A percentile compares a stretch with the other conserved stretches of the same genome.
These are phyloP conservation scores for Nyctalus aviator DNA, from an alignment of 2,797 vertebrate species.

Conservation along the genomic window DNA sequence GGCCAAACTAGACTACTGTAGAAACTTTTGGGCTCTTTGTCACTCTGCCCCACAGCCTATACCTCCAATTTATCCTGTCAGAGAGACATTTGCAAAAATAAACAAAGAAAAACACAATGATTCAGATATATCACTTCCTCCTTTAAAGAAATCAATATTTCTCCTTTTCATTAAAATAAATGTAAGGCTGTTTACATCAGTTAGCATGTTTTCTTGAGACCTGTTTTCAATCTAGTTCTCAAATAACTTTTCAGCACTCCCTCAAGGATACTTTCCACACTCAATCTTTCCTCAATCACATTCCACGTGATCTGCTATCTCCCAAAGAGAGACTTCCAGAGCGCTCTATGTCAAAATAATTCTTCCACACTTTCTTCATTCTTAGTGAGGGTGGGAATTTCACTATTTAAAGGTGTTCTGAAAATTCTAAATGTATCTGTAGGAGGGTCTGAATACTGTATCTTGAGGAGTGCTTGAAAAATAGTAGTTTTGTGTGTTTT, in stretches of 20 bases:
- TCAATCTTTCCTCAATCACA: neutral
- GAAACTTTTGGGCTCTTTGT: neutral
- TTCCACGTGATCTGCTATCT: neutral
- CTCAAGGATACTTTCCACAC: neutral
- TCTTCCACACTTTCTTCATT: neutral
- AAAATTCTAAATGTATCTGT: neutral
- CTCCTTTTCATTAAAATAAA: neutral
- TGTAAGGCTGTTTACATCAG: neutral
- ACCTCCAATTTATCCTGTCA: neutral
- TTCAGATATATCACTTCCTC: neutral
- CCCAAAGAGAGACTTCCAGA: neutral
- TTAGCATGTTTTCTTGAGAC: neutral
- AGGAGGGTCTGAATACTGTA: neutral
- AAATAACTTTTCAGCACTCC: neutral
- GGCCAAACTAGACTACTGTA: fast-evolving
- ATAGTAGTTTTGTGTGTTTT: neutral
- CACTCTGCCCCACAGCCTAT: too few relatives aligned
- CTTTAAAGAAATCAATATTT: neutral
- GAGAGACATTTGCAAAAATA: neutral
- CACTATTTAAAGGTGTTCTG: neutral
- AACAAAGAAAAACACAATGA: neutral
- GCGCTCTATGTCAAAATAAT: neutral
- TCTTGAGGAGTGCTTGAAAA: neutral
- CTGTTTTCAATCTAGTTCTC: neutral
- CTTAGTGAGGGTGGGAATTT: neutral